Conservation (phyloP, 2,113 vertebrate genomes). For the Phrynosoma platyrhinos region DNA sequence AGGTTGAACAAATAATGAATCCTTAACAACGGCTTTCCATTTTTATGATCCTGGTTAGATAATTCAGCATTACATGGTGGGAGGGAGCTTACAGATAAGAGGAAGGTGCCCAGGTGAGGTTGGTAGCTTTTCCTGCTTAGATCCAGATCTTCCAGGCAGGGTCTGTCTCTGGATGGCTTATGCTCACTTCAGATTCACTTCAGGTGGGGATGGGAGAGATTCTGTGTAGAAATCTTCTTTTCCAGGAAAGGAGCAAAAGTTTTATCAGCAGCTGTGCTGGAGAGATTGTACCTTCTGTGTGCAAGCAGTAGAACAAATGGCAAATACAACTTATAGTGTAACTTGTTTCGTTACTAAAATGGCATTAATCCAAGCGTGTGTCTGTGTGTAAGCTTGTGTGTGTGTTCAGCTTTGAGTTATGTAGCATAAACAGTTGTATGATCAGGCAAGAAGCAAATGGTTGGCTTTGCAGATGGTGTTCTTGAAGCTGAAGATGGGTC, state of each 20-base stretch:
- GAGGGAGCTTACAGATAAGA: not conserved
- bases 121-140: not conserved
- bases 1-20: too few relatives aligned
- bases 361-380: not conserved
- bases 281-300: not conserved
- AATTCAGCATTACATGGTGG: too few relatives aligned
- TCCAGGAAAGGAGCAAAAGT: not conserved
- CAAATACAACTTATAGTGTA: not conserved
- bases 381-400: not conserved
- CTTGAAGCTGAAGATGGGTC: not conserved
- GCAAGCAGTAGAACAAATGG: not conserved
- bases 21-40: too few relatives aligned
- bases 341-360: not conserved
- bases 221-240: not conserved
- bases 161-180: too few relatives aligned
- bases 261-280: not conserved
- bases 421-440: accelerated
- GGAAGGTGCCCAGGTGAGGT: not conserved
- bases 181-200: not conserved
- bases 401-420: not conserved
- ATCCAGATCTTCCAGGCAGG: not conserved
- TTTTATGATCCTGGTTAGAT: too few relatives aligned
- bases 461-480: not conserved
- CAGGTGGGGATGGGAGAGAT: too few relatives aligned
- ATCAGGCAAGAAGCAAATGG: not conserved